A percentile compares a stretch with the other conserved stretches of the same genome.
Conservation (phyloP, 2,888 invertebrate genomes). For the Temnothorax rugatulus region DNA sequence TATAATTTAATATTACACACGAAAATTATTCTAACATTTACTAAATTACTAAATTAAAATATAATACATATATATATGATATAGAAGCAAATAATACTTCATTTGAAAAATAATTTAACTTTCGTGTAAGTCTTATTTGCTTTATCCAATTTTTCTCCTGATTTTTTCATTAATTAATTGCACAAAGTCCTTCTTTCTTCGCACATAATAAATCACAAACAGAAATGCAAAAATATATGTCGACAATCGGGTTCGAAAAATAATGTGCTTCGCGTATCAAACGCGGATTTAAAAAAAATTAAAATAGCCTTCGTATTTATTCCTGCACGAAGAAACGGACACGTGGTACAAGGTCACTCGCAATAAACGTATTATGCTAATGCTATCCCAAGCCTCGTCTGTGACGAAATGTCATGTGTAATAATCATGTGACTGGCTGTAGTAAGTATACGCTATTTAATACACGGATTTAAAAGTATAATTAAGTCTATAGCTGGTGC, state of each 20-base stretch:
- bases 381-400: constrained; percentile 37
- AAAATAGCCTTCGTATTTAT: background rate
- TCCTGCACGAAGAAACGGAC: background rate
- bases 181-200: background rate
- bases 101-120: background rate
- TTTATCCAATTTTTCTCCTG: background rate
- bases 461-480: constrained; percentile 60
- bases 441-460: constrained; percentile 32
- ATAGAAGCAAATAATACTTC: background rate
- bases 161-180: background rate
- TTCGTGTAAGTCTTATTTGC: background rate
- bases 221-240: background rate
- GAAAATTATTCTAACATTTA: background rate
- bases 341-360: background rate
- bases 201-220: background rate
- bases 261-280: background rate
- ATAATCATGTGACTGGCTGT: constrained; percentile 29
- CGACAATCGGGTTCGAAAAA: background rate
- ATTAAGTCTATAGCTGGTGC: constrained; percentile 12
- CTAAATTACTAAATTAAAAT: background rate
- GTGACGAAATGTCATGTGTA: constrained; percentile 30
- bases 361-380: constrained; percentile 34
- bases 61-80: background rate
- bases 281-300: background rate
- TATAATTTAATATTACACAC: background rate